Conservation (phyloP, 2,797 vertebrate species). For the Falco novaeseelandiae region DNA sequence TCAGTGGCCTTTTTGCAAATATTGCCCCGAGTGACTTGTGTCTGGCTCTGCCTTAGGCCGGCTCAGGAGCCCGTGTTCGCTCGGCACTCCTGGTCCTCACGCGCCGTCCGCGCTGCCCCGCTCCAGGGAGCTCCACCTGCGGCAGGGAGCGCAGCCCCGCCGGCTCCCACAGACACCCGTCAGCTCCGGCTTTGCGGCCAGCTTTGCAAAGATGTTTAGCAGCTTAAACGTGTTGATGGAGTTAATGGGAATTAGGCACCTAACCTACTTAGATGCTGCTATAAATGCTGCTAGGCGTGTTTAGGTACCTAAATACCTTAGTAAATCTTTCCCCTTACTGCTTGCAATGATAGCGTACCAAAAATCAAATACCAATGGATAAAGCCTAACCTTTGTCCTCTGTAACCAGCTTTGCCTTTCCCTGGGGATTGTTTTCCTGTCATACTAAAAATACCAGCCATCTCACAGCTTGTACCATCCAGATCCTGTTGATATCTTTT, state of each 20-base stretch:
- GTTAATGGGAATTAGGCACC: slow-evolving; percentile 63
- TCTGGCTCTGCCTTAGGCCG: fast-evolving
- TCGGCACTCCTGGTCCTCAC: neutral
- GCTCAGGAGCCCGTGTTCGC: neutral
- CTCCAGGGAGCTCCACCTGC: neutral
- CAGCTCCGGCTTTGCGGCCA: neutral
- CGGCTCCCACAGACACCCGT: neutral
- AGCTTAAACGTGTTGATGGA: slow-evolving; percentile 40
- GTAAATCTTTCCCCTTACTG: slow-evolving; percentile 33
- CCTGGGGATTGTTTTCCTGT: neutral
- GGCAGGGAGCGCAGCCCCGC: neutral
- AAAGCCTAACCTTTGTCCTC: slow-evolving; percentile 18
- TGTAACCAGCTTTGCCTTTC: slow-evolving; percentile 44
- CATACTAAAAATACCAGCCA: neutral
- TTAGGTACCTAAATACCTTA: slow-evolving; percentile 57
- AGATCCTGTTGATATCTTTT: neutral
- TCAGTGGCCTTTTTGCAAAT: neutral
- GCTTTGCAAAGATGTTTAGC: slow-evolving; percentile 19
- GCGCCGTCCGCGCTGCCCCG: fast-evolving
- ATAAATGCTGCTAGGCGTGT: slow-evolving; percentile 61
- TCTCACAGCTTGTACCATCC: neutral
- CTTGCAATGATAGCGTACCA: neutral
- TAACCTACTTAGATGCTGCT: slow-evolving; percentile 65
- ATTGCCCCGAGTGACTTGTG: neutral
- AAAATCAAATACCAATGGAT: neutral